A percentile compares a stretch with the other conserved stretches of the same genome.
phyloP scores from a whole-genome alignment of 2,113 vertebrate species.

The Myxocyprinus asiaticus region DNA sequence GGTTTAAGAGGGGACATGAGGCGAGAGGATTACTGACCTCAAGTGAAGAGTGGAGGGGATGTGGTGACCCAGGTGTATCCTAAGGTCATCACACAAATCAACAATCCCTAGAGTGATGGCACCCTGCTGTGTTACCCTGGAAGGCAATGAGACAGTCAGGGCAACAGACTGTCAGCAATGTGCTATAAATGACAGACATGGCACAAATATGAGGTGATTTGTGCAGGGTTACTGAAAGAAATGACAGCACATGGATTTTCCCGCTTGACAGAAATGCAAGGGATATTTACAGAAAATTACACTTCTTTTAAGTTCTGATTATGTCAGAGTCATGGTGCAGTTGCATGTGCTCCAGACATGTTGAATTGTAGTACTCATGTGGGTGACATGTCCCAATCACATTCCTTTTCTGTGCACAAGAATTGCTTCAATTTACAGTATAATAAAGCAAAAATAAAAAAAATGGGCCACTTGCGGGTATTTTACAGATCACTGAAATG shows the following conservation, averaged over 20 bases:
- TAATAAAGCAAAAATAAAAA: no score
- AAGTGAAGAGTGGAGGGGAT: constrained; percentile 24
- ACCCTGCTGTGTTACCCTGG: neutral
- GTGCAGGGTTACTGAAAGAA: neutral
- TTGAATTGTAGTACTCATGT: neutral
- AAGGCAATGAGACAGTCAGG: neutral
- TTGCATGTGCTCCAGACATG: no score
- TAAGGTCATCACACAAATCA: constrained; percentile 4
- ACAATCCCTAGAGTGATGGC: constrained; percentile 2
- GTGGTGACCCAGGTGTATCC: constrained; percentile 39
- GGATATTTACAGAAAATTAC: neutral
- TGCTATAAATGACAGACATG: neutral
- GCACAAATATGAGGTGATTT: neutral
- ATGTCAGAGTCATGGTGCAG: no score
- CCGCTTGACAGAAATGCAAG: neutral
- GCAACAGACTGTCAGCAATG: neutral
- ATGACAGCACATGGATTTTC: neutral
- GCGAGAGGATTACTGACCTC: constrained; percentile 37
- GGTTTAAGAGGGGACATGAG: constrained; percentile 37
- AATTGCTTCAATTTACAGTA: no score
- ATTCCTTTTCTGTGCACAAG: no score
- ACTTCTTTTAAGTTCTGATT: neutral
- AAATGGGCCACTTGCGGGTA: neutral
- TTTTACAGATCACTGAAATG: neutral
- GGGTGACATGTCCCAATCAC: neutral